These are phyloP conservation scores for Megalops cyprinoides DNA, from an alignment of 2,797 vertebrate species.

Conservation along the genomic window DNA sequence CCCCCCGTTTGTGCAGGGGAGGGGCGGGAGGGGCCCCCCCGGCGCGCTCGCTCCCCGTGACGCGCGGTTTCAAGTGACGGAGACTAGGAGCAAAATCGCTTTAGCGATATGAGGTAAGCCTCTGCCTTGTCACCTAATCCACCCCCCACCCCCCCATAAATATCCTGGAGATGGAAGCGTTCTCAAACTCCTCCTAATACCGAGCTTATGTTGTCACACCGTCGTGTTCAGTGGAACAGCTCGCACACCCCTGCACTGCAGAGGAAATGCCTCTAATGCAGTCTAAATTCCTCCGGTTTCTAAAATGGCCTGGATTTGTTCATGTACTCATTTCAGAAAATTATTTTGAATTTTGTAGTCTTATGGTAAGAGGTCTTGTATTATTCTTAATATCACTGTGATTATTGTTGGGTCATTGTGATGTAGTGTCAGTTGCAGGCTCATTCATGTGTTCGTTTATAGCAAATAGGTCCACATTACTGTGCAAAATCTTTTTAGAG, in stretches of 20 bases:
- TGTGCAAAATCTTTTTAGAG: too few species aligned
- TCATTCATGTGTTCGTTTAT: too few species aligned
- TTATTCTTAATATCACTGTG: too few species aligned
- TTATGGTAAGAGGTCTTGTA: too few species aligned
- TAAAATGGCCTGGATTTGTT: too few species aligned
- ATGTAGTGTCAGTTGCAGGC: too few species aligned
- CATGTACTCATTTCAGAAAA: too few species aligned
- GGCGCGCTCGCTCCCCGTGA: constrained; percentile 30
- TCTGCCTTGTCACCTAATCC: constrained; percentile 79
- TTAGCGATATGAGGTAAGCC: constrained; percentile 73
- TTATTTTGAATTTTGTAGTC: too few species aligned
- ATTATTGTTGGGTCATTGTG: too few species aligned
- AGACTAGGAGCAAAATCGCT: constrained; percentile 59
- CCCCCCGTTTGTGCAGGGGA: not conserved
- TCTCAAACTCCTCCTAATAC: constrained; percentile 76
- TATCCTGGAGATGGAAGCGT: constrained; percentile 76
- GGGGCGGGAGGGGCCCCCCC: too few species aligned
- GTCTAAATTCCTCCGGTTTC: not conserved
- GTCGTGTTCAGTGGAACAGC: constrained; percentile 54
- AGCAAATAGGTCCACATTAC: too few species aligned
- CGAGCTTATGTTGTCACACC: constrained; percentile 78
- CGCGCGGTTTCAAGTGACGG: constrained; percentile 62
- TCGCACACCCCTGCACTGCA: not conserved
- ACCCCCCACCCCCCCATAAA: constrained; percentile 61
- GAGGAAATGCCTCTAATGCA: too few species aligned